A percentile compares a stretch with the other conserved stretches of the same genome.
Conservation (phyloP, 2,113 vertebrate species). For the Callipepla squamata region DNA sequence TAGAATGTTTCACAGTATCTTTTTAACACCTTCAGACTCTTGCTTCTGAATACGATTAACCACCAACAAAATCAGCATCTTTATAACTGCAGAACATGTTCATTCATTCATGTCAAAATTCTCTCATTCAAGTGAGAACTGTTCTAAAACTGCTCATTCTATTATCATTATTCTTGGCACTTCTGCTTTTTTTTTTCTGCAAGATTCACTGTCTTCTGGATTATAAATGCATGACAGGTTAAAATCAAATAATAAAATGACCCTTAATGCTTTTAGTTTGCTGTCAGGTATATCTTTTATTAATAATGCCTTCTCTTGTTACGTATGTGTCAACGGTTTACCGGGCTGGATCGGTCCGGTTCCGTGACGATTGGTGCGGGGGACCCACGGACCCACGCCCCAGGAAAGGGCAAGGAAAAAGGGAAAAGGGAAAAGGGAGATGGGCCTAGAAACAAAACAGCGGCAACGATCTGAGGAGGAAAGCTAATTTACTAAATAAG, state of each 20-base stretch:
- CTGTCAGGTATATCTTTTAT: neutral
- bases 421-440: too few relatives aligned
- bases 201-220: neutral
- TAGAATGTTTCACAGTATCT: neutral
- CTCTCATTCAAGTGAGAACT: neutral
- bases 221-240: neutral
- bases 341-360: too few relatives aligned
- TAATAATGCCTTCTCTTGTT: neutral
- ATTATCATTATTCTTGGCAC: neutral
- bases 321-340: too few relatives aligned
- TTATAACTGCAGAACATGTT: neutral
- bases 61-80: neutral
- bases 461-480: too few relatives aligned
- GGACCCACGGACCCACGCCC: too few relatives aligned
- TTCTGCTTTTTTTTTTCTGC: neutral
- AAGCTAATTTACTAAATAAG: too few relatives aligned
- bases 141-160: neutral
- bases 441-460: too few relatives aligned
- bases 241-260: neutral
- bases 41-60: constrained; percentile 18
- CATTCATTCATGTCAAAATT: neutral
- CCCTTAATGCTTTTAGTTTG: neutral
- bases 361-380: too few relatives aligned
- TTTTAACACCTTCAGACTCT: neutral
- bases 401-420: too few relatives aligned